phyloP scores from a whole-genome alignment of 2,888 invertebrate species.

The Drosophila limbata region DNA sequence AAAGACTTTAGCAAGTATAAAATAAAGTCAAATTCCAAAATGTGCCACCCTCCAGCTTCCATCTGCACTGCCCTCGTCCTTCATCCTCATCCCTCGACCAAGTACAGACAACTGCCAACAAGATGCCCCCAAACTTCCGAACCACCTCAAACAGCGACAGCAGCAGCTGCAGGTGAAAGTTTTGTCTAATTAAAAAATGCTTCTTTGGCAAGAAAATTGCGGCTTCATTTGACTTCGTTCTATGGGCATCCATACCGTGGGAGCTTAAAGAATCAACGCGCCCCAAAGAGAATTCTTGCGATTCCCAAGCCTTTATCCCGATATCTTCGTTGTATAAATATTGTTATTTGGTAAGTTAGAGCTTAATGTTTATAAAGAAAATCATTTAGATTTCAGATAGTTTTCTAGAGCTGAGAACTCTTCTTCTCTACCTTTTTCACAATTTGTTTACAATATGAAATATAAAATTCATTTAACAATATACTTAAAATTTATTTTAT shows the following conservation, averaged over 20 bases:
- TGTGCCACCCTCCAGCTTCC: slow-evolving; percentile 2
- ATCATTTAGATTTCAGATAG: too few relatives aligned
- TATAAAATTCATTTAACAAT: too few relatives aligned
- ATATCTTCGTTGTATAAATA: slow-evolving; percentile 3
- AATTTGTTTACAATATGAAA: too few relatives aligned
- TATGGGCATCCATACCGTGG: slow-evolving; percentile 11
- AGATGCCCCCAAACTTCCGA: slow-evolving; percentile 19
- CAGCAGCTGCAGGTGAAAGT: slow-evolving; percentile 71
- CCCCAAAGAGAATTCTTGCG: slow-evolving; percentile 1
- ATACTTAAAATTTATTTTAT: background rate
- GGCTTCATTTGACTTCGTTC: slow-evolving; percentile 46
- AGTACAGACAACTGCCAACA: slow-evolving; percentile 20
- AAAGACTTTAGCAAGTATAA: slow-evolving; percentile 44
- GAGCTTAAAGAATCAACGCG: slow-evolving; percentile 21
- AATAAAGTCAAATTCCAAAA: slow-evolving; percentile 63
- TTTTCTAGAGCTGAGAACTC: too few relatives aligned
- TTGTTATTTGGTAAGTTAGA: background rate
- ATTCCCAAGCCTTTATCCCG: background rate
- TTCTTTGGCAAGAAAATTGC: slow-evolving; percentile 59
- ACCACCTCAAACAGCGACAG: slow-evolving; percentile 39
- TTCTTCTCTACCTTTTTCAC: too few relatives aligned
- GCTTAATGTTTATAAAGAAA: background rate
- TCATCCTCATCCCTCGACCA: background rate
- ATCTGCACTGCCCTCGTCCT: background rate
- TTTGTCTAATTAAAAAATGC: slow-evolving; percentile 69